Base-by-base conservation (phyloP, 2,888 invertebrate genomes). In the Meganola albula region DNA sequence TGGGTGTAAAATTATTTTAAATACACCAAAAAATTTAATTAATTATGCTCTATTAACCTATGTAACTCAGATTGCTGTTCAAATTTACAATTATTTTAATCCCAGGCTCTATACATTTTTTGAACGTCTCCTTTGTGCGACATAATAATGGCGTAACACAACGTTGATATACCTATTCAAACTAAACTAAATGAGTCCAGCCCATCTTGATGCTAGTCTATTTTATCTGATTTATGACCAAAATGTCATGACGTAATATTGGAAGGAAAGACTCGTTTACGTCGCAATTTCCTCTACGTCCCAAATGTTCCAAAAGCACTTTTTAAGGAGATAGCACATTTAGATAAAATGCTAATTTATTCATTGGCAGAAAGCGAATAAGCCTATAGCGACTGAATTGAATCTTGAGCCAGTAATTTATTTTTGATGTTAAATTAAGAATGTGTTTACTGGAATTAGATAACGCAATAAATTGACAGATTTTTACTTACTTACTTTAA, bases 301-400 rank as follows among this genome's bases (percentile, higher is more conserved):
- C 41, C 41, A 63, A 62, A 58, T 57, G 53, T 53, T 55, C 53
- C 48, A 44, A 72, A 73, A 76, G 71, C 76, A 65, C 68, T 78
- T 74, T 76, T 76, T 76, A 76, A 77, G 70, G 62, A 76, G 79
- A 82, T 80, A 63, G 68, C 46, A 61, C 69, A 67, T 77, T 78
- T 66, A 75, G 78, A 82, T 80, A 76, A 73, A 77, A 78, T 74
- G 77, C 73, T 75, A 82, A 80, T 80, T 82, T 82, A 82, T 82
- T 82, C 82, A 80, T 82, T 80, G 82, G 71, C 65, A 68, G 67
- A 62, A 64, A 64, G 61, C 50, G 58, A 67, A 73, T 72, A 71
- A 74, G 70, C 72, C 65, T 63, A 61, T 58, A 58, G 56, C 64
- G 63, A 68, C 67, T 70, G 68, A 76, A 78, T 79, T 79, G 77